Base-by-base conservation (phyloP, 2,888 invertebrate species). In the Pristionchus exspectatus region DNA sequence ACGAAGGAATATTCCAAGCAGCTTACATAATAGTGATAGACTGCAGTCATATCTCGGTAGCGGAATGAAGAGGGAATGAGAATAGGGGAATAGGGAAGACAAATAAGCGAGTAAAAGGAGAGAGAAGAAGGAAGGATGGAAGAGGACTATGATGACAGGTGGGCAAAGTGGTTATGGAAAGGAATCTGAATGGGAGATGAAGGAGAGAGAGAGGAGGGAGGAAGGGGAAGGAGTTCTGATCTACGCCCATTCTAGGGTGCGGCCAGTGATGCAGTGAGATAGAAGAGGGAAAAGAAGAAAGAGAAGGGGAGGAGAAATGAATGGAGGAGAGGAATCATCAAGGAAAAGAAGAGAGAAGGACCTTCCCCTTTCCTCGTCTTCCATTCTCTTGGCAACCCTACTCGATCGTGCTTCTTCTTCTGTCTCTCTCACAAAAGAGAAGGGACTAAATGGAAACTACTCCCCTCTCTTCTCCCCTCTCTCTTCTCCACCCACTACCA, bases 321-420 rank as follows among this genome's bases (percentile, higher is more conserved):
- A 72, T 54, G 87, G 63, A 72, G 54, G 72, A 86, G 63, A 88
- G 87, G 74, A 88, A 88, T 59, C 24, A 56, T 72, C n/a, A 50
- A 16, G 56, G 54, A 44, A 69, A n/a, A 87, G 69, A 50, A 69
- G 69, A 44, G 3, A 66, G 16, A 44, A 50, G 30, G 87, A 87
- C 56, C 56, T 56, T 56, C 77, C 27, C 87, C 59, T 69, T 66
- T 59, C n/a, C 86, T 33, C 66, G 63, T 63, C 66, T 86, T 33
- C 87, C 18, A 69, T 87, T 30, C 87, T 87, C 69, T 38, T 72
- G 56, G 30, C 72, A 87, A 54, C 72, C 72, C 27, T 59, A 84
- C 33, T 66, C 30, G 50, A 85, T 66, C 38, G 33, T 44, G 27
- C 72, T 54, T 33, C 86, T 59, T 44, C 44, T 44, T 66, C 38